Conservation (phyloP, 2,113 vertebrate species). For the Ceratotherium simum region DNA sequence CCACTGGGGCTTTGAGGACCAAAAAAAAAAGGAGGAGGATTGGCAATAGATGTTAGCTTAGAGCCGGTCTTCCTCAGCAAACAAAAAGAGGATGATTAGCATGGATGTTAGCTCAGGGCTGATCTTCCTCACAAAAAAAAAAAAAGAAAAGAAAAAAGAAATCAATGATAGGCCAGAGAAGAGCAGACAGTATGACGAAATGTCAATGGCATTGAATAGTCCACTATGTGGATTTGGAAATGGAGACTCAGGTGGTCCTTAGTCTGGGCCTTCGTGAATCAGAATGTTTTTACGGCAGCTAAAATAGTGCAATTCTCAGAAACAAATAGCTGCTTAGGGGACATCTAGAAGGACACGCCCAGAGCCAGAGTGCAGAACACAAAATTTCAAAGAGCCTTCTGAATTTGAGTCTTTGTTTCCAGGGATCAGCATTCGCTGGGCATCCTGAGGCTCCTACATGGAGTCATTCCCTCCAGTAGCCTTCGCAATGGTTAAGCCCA, state of each 20-base stretch:
- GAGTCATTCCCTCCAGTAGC: background rate
- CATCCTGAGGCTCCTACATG: background rate
- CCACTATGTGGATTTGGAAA: background rate
- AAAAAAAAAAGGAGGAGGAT: too few species aligned
- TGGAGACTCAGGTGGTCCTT: background rate
- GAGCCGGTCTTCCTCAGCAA: too few species aligned
- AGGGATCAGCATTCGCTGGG: background rate
- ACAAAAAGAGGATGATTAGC: too few species aligned
- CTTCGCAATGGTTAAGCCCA: background rate
- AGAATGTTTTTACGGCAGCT: background rate
- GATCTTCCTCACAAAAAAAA: too few species aligned
- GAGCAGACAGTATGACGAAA: background rate
- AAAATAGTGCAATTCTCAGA: background rate
- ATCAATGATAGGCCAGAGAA: background rate
- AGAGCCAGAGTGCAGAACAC: background rate
- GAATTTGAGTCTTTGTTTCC: background rate
- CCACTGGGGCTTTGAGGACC: too few species aligned
- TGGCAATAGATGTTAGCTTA: too few species aligned
- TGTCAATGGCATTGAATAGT: background rate
- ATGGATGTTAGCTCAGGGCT: too few species aligned
- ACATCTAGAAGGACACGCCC: background rate
- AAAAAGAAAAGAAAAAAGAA: background rate
- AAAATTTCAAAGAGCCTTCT: background rate
- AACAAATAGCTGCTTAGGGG: background rate
- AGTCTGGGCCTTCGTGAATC: background rate